Evolutionary conservation across 2,797 vertebrate genomes (phyloP), one percentile per base, ranked within the genome.

Genomic region (Mastacembelus armatus): DNA sequence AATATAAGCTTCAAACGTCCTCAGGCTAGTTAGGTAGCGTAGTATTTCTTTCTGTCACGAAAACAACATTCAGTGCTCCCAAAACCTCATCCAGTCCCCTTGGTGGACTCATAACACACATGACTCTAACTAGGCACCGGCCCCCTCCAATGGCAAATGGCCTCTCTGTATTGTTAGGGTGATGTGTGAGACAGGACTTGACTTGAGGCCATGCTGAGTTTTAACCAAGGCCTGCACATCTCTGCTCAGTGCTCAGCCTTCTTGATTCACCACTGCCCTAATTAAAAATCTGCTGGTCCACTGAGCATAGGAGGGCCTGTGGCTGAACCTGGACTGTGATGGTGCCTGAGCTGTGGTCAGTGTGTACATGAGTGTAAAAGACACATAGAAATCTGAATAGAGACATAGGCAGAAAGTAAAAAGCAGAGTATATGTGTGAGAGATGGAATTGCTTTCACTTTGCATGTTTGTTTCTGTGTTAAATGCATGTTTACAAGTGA

Each of bases 211-310:
- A 62, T 0, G 15, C 40, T 73, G 73, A 66, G 62, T 57, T 87
- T 86, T 71, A 80, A 76, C 56, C 62, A 59, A 83, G 26, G 69
- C 66, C 55, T 63, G 68, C n/a, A 15, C 55, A 54, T 77, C 67
- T 61, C 71, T 86, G 51, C 75, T 76, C 73, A 65, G 56, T 73
- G 60, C 63, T 62, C 45, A 52, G 73, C 58, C 74, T 66, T 38
- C 81, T 85, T 89, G 84, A 85, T 88, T 78, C 85, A 85, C 78
- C 45, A 48, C 58, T 49, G 71, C 10, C 26, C 79, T 87, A 90
- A 91, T 89, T 89, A 78, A 88, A 88, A 85, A 83, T 66, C 66
- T 50, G 43, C 76, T 43, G 83, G 66, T 84, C 84, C 78, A 75
- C 36, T 68, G 78, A 81, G 79, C 86, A 85, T 75, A 88, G 79